Evolutionary conservation across 2,113 vertebrate genomes (phyloP).

Genomic region (Hypocryptadius cinnamomeus): DNA sequence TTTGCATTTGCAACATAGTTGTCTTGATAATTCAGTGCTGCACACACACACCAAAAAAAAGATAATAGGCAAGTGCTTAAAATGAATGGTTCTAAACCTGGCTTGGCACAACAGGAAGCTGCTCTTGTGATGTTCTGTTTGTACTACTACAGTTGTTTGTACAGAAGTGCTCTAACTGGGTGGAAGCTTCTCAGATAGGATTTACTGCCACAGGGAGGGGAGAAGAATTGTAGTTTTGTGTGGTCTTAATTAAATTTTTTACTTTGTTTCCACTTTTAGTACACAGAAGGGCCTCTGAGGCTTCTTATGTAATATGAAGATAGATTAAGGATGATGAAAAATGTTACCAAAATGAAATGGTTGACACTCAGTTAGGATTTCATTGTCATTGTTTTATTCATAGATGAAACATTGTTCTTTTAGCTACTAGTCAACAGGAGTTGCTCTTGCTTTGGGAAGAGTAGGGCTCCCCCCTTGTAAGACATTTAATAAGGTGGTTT

Average conservation of each 20-base stretch:
- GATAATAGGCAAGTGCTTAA: neutral
- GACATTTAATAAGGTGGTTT: neutral
- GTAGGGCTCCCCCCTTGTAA: neutral
- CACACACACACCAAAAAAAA: neutral
- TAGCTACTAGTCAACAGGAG: neutral
- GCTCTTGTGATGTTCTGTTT: neutral
- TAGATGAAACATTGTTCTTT: neutral
- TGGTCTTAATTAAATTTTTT: neutral
- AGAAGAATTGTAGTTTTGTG: neutral
- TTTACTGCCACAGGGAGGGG: neutral
- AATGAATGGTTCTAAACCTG: neutral
- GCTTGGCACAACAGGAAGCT: neutral
- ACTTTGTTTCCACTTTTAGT: neutral
- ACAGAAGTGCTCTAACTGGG: neutral
- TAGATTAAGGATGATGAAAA: neutral
- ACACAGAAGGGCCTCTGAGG: neutral
- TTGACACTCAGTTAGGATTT: rapidly evolving
- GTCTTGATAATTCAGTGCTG: neutral
- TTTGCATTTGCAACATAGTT: neutral
- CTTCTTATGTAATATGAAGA: neutral
- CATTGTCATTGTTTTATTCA: neutral
- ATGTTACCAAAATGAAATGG: rapidly evolving
- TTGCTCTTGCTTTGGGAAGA: neutral
- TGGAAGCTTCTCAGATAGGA: neutral
- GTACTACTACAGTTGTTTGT: neutral